These are phyloP conservation scores for Epiblema foenella DNA, from an alignment of 2,888 invertebrate genomes.

Conservation along the genomic window DNA sequence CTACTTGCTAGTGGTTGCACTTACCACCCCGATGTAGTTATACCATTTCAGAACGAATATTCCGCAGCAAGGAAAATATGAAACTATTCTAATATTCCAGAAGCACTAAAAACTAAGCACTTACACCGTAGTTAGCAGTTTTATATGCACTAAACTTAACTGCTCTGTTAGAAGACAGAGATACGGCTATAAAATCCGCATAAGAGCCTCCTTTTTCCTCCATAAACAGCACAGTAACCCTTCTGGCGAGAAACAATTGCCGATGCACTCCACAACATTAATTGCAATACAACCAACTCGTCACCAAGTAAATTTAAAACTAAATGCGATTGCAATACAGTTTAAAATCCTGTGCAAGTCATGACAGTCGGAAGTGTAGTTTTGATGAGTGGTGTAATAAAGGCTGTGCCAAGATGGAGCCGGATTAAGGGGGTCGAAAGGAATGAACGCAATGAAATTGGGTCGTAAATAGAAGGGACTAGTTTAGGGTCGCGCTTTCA, in stretches of 20 bases:
- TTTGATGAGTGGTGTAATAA: slow-evolving; percentile 36
- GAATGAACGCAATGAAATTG: slow-evolving; percentile 45
- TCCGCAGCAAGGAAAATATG: not conserved
- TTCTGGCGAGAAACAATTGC: slow-evolving; percentile 19
- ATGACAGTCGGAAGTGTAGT: slow-evolving; percentile 1
- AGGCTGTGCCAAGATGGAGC: slow-evolving; percentile 24
- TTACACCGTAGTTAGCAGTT: slow-evolving; percentile 12
- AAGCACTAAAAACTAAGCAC: slow-evolving; percentile 21
- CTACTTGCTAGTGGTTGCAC: no score
- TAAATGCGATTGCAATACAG: not conserved
- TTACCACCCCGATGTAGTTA: not conserved
- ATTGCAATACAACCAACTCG: not conserved
- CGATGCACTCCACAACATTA: slow-evolving; percentile 5
- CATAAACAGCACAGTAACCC: not conserved
- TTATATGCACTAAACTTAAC: slow-evolving; percentile 15
- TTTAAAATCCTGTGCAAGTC: not conserved
- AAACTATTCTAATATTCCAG: slow-evolving; percentile 26
- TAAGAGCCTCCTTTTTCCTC: not conserved
- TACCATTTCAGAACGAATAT: not conserved
- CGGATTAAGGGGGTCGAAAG: slow-evolving; percentile 14
- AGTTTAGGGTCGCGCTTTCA: not conserved
- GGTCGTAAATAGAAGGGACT: slow-evolving; percentile 35
- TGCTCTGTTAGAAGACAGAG: not conserved
- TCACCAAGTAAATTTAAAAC: not conserved
- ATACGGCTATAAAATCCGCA: not conserved